These are phyloP conservation scores for Streptopelia turtur DNA, from an alignment of 2,797 vertebrate genomes.

Conservation along the genomic window DNA sequence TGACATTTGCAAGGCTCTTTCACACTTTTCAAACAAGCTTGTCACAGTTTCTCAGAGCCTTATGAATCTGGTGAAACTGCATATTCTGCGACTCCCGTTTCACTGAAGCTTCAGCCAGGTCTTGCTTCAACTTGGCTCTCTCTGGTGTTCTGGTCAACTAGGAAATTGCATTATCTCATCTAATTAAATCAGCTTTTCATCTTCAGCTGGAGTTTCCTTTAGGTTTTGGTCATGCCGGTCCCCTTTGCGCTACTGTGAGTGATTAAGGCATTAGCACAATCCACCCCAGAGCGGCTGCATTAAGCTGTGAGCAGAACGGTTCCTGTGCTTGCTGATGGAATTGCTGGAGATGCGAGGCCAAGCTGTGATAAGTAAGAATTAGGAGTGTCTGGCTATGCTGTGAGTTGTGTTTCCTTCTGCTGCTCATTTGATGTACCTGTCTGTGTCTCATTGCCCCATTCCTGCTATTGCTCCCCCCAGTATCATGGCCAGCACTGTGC, in stretches of 20 bases:
- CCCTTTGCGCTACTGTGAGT: not conserved
- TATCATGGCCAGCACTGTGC: fast-evolving
- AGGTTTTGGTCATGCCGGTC: not conserved
- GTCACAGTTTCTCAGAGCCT: constrained; percentile 48
- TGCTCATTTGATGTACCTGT: fast-evolving
- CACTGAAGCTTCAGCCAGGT: constrained; percentile 20
- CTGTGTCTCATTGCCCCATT: fast-evolving
- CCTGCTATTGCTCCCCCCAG: fast-evolving
- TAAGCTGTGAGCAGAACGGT: not conserved
- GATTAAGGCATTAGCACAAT: not conserved
- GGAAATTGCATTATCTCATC: not conserved
- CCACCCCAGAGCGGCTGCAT: not conserved
- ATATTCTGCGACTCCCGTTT: not conserved
- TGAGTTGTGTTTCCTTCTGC: not conserved
- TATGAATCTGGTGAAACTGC: not conserved
- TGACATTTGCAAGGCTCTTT: constrained; percentile 72
- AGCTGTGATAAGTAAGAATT: not conserved
- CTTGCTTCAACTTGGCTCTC: constrained; percentile 8
- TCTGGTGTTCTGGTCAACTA: constrained; percentile 11
- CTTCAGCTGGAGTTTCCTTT: not conserved
- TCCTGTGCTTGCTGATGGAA: not conserved
- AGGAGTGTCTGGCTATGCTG: not conserved
- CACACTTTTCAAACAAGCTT: constrained; percentile 71
- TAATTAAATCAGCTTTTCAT: constrained; percentile 33
- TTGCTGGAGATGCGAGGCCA: not conserved